These are phyloP conservation scores for Anneissia japonica DNA, from an alignment of 35 echinoderm and acorn worm genomes.

Conservation along the genomic window DNA sequence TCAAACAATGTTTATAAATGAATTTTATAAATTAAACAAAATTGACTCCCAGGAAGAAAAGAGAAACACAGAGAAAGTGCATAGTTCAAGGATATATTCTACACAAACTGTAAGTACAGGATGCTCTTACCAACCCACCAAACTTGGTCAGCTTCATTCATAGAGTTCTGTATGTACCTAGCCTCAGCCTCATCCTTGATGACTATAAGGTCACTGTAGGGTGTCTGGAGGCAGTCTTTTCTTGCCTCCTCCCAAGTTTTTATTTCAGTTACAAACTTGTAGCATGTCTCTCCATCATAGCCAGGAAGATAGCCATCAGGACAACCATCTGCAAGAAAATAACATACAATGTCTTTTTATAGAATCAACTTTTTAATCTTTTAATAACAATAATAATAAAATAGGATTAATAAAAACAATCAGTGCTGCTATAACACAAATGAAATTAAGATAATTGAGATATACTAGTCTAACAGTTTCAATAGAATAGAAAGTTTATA, in stretches of 20 bases:
- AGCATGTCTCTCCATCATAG: slow-evolving; percentile 44
- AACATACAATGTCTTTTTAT: too few species aligned
- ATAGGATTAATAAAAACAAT: too few species aligned
- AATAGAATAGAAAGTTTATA: too few species aligned
- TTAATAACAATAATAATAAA: too few species aligned
- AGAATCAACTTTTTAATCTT: too few species aligned
- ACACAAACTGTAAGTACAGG: background rate
- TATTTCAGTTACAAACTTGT: slow-evolving; percentile 60
- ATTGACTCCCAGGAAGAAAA: too few species aligned
- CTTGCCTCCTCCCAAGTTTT: slow-evolving; percentile 61
- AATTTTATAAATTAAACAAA: background rate
- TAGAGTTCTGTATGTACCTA: slow-evolving; percentile 34
- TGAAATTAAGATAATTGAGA: too few species aligned
- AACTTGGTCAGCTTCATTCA: background rate
- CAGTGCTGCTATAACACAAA: too few species aligned
- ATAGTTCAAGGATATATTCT: background rate
- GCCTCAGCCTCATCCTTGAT: slow-evolving; percentile 53
- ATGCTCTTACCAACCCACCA: slow-evolving; percentile 74
- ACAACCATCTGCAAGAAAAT: slow-evolving; percentile 39
- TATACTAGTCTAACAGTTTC: too few species aligned
- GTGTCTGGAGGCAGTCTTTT: slow-evolving; percentile 49
- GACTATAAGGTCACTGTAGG: slow-evolving; percentile 70
- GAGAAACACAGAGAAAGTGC: too few species aligned
- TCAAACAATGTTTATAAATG: background rate
- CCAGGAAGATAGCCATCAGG: slow-evolving; percentile 68